Conservation (phyloP, 2,888 invertebrate species). For the Cactoblastis cactorum region DNA sequence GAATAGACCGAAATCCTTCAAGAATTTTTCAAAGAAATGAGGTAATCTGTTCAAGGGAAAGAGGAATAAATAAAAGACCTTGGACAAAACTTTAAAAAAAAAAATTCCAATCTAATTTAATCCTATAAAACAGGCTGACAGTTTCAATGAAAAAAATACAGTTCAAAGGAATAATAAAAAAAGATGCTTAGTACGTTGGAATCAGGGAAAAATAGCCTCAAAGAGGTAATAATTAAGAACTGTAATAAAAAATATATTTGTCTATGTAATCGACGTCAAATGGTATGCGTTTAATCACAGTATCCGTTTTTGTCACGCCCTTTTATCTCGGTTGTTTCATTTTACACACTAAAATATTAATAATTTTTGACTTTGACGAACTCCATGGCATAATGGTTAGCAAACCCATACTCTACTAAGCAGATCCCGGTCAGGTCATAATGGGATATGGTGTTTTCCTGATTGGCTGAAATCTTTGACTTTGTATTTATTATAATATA, state of each 20-base stretch:
- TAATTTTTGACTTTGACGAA: background rate
- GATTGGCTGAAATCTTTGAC: too few species aligned
- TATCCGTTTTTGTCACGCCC: background rate
- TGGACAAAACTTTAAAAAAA: background rate
- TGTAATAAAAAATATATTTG: constrained; percentile 25
- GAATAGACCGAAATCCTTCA: background rate
- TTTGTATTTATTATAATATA: too few species aligned
- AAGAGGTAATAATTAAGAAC: background rate
- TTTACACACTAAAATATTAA: background rate
- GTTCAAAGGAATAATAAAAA: background rate
- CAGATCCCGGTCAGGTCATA: too few species aligned
- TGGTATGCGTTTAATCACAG: constrained; percentile 18
- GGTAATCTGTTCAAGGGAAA: background rate
- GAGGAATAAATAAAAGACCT: background rate
- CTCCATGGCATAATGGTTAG: too few species aligned
- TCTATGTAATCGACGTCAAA: constrained; percentile 21
- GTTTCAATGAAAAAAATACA: background rate
- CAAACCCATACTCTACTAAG: too few species aligned
- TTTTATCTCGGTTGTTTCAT: background rate
- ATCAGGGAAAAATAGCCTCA: background rate
- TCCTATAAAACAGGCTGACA: background rate
- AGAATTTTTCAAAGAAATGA: background rate
- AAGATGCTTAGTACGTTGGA: background rate
- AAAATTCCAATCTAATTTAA: background rate
- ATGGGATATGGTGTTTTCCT: too few species aligned